Evolutionary conservation across 2,797 vertebrate genomes (phyloP).

Genomic region (Benthosema pterotum): DNA sequence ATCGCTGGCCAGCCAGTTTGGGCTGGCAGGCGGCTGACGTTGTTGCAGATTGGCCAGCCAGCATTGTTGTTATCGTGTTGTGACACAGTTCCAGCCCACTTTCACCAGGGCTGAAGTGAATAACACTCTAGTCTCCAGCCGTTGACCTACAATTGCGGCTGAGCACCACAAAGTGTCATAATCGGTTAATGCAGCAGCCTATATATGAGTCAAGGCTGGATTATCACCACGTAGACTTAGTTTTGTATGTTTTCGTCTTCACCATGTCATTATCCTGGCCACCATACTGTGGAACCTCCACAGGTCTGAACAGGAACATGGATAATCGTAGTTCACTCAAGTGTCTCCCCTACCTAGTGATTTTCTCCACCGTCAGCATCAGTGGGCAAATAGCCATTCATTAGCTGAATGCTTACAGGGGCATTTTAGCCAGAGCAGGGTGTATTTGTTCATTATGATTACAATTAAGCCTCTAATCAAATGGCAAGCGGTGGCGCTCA

Average conservation of each 20-base stretch:
- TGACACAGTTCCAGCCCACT: slow-evolving; percentile 52
- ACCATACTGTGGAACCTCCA: slow-evolving; percentile 20
- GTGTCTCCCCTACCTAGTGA: slow-evolving; percentile 41
- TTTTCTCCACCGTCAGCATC: slow-evolving; percentile 63
- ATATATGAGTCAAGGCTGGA: slow-evolving; percentile 24
- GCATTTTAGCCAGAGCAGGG: slow-evolving; percentile 55
- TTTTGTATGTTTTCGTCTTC: background rate
- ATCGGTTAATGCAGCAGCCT: slow-evolving; percentile 44
- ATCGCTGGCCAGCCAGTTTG: slow-evolving; percentile 24
- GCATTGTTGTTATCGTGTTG: slow-evolving; percentile 47
- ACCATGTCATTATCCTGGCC: slow-evolving; percentile 30
- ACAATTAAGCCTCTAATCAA: slow-evolving; percentile 75
- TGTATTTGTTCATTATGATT: slow-evolving; percentile 78
- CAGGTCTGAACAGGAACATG: slow-evolving; percentile 34
- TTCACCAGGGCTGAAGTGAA: slow-evolving; percentile 58
- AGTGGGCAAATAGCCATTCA: slow-evolving; percentile 71
- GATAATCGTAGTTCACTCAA: background rate
- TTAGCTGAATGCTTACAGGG: slow-evolving; percentile 69
- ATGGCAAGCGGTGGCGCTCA: slow-evolving; percentile 53
- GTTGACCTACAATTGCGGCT: slow-evolving; percentile 59
- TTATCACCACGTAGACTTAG: slow-evolving; percentile 2
- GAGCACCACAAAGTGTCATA: slow-evolving; percentile 32
- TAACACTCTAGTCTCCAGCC: slow-evolving; percentile 44
- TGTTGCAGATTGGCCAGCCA: slow-evolving; percentile 24
- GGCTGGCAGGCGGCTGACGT: slow-evolving; percentile 38